These are phyloP conservation scores for Conus ventricosus DNA, from an alignment of 1,140 invertebrate genomes.

Conservation along the genomic window DNA sequence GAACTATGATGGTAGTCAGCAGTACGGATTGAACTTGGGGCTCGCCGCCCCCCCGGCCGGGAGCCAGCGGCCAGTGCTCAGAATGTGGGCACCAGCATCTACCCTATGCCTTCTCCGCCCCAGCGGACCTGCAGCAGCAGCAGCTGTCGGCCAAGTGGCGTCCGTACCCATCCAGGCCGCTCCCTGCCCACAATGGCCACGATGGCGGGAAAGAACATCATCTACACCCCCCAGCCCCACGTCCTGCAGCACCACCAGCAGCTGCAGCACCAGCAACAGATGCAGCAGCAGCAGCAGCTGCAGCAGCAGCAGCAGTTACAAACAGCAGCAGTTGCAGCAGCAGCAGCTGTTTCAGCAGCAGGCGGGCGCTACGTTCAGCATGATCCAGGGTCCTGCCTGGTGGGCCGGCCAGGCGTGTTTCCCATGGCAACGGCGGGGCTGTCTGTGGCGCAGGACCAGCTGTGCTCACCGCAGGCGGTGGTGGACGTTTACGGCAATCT, in stretches of 20 bases:
- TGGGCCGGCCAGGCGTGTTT: background rate
- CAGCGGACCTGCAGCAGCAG: slow-evolving; percentile 7
- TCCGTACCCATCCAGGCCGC: background rate
- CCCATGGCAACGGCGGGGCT: slow-evolving; percentile 15
- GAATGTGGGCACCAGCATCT: slow-evolving; percentile 24
- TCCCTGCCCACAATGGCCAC: slow-evolving; percentile 12
- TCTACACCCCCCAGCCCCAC: slow-evolving; percentile 25
- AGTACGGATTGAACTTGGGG: slow-evolving; percentile 35
- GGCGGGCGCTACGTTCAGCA: slow-evolving; percentile 1
- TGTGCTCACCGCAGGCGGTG: slow-evolving; percentile 22
- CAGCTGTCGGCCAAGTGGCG: slow-evolving; percentile 31
- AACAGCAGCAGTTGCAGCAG: slow-evolving; percentile 19
- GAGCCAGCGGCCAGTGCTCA: slow-evolving; percentile 4
- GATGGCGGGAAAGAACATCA: slow-evolving; percentile 24
- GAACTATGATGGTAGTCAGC: slow-evolving; percentile 36
- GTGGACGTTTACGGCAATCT: slow-evolving; percentile 33
- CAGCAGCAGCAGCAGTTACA: slow-evolving; percentile 23
- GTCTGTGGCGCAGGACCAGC: slow-evolving; percentile 11
- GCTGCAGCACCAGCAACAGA: slow-evolving; percentile 21
- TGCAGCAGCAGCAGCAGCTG: slow-evolving; percentile 16
- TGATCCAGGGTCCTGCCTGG: slow-evolving; percentile 25
- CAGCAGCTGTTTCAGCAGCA: slow-evolving; percentile 30
- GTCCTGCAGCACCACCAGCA: slow-evolving; percentile 24
- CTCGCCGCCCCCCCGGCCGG: background rate
- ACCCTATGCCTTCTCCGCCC: slow-evolving; percentile 19